These are phyloP conservation scores for Puma concolor DNA, from an alignment of 2,113 vertebrate species.

Conservation along the genomic window DNA sequence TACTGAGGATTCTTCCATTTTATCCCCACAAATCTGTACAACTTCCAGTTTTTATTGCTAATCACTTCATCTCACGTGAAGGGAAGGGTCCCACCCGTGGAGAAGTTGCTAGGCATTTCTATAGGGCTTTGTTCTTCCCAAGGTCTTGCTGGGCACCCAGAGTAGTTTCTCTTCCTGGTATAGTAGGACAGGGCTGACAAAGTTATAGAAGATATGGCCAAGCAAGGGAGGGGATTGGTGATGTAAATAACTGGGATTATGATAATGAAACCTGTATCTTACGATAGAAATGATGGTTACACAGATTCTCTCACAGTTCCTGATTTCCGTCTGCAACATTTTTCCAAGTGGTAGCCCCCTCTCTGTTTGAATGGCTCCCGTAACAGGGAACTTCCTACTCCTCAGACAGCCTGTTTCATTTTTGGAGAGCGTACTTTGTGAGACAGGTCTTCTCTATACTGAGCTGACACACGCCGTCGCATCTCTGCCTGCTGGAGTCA, in stretches of 20 bases:
- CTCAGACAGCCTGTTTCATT: not conserved
- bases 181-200: accelerated
- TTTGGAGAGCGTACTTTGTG: not conserved
- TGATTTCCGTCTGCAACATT: not conserved
- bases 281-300: not conserved
- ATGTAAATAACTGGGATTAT: not conserved
- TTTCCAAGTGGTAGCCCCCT: not conserved
- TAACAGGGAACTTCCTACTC: not conserved
- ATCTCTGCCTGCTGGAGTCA: not conserved
- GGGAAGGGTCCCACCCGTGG: not conserved
- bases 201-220: not conserved
- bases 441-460: not conserved
- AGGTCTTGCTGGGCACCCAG: accelerated
- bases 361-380: not conserved
- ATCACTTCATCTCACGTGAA: not conserved
- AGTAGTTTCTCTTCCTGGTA: not conserved
- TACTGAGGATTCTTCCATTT: not conserved
- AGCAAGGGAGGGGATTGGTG: not conserved
- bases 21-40: not conserved
- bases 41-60: not conserved
- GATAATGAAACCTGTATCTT: not conserved
- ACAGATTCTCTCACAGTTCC: not conserved
- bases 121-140: not conserved
- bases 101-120: not conserved
- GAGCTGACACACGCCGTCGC: not conserved